Evolutionary conservation across 1,140 invertebrate genomes (phyloP).

Genomic region (Globodera rostochiensis): DNA sequence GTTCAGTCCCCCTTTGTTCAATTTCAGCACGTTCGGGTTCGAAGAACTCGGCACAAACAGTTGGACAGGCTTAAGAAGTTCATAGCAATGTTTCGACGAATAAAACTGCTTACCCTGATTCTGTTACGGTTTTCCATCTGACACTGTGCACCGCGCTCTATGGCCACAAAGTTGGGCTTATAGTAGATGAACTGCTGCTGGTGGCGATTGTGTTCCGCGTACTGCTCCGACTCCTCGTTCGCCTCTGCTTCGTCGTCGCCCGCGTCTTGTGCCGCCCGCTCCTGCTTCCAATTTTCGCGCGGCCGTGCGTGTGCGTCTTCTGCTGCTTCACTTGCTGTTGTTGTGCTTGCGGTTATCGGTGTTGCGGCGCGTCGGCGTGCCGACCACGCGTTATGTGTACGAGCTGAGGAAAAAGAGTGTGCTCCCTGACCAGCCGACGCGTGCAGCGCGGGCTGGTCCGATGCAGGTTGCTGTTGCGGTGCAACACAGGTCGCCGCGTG

Average conservation of each 20-base stretch:
- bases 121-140: constrained; percentile 51
- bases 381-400: not conserved
- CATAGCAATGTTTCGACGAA: not conserved
- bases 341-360: not conserved
- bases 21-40: constrained; percentile 50
- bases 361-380: not conserved
- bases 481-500: not conserved
- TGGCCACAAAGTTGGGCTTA: constrained; percentile 18
- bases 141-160: constrained; percentile 19
- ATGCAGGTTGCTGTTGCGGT: not conserved
- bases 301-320: not conserved
- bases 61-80: constrained; percentile 44
- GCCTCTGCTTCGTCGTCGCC: constrained; percentile 3
- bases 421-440: not conserved
- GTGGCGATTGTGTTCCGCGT: not conserved
- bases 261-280: not conserved
- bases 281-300: not conserved
- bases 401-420: not conserved
- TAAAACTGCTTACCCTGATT: constrained; percentile 22
- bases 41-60: constrained; percentile 50
- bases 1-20: constrained; percentile 54
- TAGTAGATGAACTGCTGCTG: constrained; percentile 2
- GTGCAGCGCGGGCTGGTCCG: not conserved
- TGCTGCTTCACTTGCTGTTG: not conserved
- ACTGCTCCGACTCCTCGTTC: not conserved